Evolutionary conservation across 2,888 invertebrate species (phyloP), one percentile per base, ranked within the genome.

Genomic region (Hirtodrosophila confusa): DNA sequence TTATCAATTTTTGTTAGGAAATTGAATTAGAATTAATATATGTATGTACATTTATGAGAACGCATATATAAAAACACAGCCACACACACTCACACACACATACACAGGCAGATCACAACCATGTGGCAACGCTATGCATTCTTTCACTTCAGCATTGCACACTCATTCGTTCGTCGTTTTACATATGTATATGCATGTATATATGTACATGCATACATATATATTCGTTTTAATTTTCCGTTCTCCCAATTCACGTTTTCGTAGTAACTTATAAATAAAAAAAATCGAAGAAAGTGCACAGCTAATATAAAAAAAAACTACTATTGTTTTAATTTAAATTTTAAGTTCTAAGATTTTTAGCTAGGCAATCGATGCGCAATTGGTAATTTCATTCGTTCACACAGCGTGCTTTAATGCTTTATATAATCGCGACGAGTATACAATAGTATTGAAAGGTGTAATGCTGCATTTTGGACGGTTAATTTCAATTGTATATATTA

Each of bases 71-170:
- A 17, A 17, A 17, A 17, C 55, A 60, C 44, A 57, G 48, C 61
- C 53, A 57, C 55, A 63, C 53, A 57, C 55, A 64, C 62, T 68
- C 69, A 76, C 66, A 76, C 62, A 62, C 47, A 57, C 61, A 61
- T 69, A 80, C 65, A 76, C 69, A 36, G 43, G 70, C 74, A 66
- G 55, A 57, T 57, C 56, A 23, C 40, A 45, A 48, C 75, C 49
- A 64, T 71, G 57, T 88, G 84, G 84, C 84, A 84, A 84, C 84
- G 51, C 87, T 50, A 54, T 69, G 75, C 85, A 84, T 84, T 84
- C 88, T 84, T 88, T 88, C 85, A 84, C 88, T 84, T 73, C 50
- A 67, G 68, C 80, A 80, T 86, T 78, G 87, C 78, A 84, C 85
- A 87, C 87, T 89, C 87, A 84, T 84, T 86, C 83, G 87, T 76